These are phyloP conservation scores for Pangasius krempfi DNA, from an alignment of 2,797 vertebrate genomes.

Conservation along the genomic window DNA sequence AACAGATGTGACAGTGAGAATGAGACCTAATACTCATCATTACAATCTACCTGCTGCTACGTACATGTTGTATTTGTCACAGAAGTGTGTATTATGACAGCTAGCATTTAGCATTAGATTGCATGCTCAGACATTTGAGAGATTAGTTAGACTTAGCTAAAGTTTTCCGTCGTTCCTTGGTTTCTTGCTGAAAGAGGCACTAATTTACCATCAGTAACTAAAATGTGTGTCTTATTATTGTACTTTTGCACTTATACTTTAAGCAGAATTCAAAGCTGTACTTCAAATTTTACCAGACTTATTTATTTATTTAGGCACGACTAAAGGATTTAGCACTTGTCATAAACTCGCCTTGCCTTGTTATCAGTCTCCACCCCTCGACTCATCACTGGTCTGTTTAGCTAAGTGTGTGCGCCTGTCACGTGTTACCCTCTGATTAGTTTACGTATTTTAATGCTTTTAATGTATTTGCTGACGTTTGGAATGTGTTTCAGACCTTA, in stretches of 20 bases:
- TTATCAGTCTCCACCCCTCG: too few relatives aligned
- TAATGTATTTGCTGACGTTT: background rate
- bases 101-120: background rate
- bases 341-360: too few relatives aligned
- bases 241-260: too few relatives aligned
- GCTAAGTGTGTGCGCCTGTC: background rate
- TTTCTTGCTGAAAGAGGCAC: background rate
- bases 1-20: too few relatives aligned
- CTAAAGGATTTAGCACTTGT: too few relatives aligned
- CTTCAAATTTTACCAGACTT: background rate
- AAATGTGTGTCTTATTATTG: too few relatives aligned
- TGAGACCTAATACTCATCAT: too few relatives aligned
- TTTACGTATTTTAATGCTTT: background rate
- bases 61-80: background rate
- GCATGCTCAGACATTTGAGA: background rate
- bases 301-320: background rate
- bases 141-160: background rate
- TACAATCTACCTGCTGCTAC: too few relatives aligned
- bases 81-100: background rate
- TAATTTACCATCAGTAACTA: background rate
- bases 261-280: too few relatives aligned
- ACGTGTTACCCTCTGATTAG: background rate
- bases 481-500: background rate
- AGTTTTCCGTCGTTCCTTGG: background rate
- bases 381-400: background rate